Conservation (phyloP, 2,888 invertebrate species). For the Erebia aethiops region DNA sequence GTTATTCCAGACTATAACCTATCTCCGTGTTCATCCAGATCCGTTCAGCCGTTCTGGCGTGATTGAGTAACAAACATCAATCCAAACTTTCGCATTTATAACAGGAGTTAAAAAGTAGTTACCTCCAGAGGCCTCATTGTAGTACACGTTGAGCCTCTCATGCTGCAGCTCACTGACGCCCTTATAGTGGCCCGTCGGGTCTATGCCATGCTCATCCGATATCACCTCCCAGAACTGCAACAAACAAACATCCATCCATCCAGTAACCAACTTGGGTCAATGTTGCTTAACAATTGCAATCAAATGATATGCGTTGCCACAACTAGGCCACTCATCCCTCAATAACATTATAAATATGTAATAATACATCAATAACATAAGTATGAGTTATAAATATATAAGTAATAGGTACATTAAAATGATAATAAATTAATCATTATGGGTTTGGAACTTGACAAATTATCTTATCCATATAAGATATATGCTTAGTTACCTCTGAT, state of each 20-base stretch:
- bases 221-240: constrained; percentile 90
- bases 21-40: no score
- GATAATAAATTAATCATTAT: background rate
- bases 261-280: no score
- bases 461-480: background rate
- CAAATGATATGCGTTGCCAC: no score
- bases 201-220: constrained; percentile 91
- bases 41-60: no score
- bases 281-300: no score
- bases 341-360: no score
- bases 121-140: constrained; percentile 87
- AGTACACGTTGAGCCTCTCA: constrained; percentile 91
- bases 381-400: background rate
- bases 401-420: background rate
- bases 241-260: constrained; percentile 5
- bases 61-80: no score
- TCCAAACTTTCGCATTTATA: no score
- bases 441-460: background rate
- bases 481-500: background rate
- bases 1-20: no score
- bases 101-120: no score
- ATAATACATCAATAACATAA: no score
- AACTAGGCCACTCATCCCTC: no score
- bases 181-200: constrained; percentile 87
- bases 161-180: constrained; percentile 89